Evolutionary conservation across 2,888 invertebrate species (phyloP), one percentile per base, ranked within the genome.

Genomic region (Drosophila maculinotata): DNA sequence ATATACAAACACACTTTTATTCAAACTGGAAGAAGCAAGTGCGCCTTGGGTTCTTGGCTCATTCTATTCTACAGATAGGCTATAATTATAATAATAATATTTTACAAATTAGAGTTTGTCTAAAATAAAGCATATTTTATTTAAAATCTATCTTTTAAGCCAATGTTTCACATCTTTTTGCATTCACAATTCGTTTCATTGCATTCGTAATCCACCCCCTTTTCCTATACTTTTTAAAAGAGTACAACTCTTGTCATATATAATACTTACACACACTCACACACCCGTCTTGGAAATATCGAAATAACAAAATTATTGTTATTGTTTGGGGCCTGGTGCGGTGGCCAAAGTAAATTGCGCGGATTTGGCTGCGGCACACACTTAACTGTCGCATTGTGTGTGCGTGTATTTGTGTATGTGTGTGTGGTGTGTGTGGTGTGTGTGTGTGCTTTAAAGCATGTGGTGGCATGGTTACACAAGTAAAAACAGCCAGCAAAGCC

Each of bases 231-330:
- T 53, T 44, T 20, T 47, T 31, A 1, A 44, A 3, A 52, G 73
- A 42, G 68, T 44, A 70, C 52, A 35, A 28, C 51, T 48, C 54
- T 48, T 52, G 33, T 23, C 38, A 52, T 23, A 62, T 54, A 41
- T 56, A 54, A 54, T 39, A 39, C 51, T 10, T 30, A 54, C 36
- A 38, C 39, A 51, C 33, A 30, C 33, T n/a, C 25, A 30, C 28
- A 12, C n/a, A 35, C 64, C 59, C 66, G 53, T 26, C 57, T 47
- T 44, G 69, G 63, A 79, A 84, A 79, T 85, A 85, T 85, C 85
- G 85, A 85, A 85, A 87, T 87, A 85, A 85, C 87, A 85, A 85
- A 87, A 82, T 85, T 86, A 87, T 87, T 87, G 77, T 80, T 82
- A 82, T 79, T 82, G 71, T 82, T 78, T 66, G 69, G 42, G 48